Base-by-base conservation (phyloP, 2,797 vertebrate genomes). In the Zalophus californianus region DNA sequence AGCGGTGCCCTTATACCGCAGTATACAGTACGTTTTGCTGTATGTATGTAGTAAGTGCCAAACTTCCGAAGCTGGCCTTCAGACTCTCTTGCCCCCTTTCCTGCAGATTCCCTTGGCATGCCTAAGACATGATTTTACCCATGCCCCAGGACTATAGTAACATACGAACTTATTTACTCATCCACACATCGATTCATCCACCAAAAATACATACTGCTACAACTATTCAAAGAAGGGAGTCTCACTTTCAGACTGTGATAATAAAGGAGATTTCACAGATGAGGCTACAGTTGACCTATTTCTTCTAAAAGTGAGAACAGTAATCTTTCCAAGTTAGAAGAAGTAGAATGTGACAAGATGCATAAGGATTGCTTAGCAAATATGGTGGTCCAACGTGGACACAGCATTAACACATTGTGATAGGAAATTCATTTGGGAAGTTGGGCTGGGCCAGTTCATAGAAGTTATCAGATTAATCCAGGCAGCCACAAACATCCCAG, bases 361-460 rank as follows among this genome's bases (percentile, higher is more conserved):
- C 12, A 25, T 52, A 38, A 38, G 21, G 62, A 52, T 54, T 52
- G 20, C 66, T 64, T 73, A 84, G 56, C n/a, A 88, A 97, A 54
- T 7, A 15, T 0, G 41, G 16, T 18, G 1, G 50, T 48, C 88
- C 73, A 14, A 4, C 44, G 58, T 56, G 7, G 62, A 92, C 32
- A 16, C 6, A 38, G n/a, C 13, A 75, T 32, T 32, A 91, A 52
- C 8, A 54, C 8, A 44, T 12, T 23, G 25, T 23, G 21, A 25
- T 38, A 64, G 54, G 21, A 87, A 91, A 82, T 38, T 54, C 82
- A 94, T 84, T 60, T 91, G 78, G 41, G 88, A 96, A 77, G 11
- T 21, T n/a, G 27, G 18, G 13, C 75, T 87, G 23, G 18, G 38
- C 50, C 83, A 90, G 73, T 64, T 86, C 78, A 89, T 11, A 83